A percentile compares a stretch with the other conserved stretches of the same genome.
Conservation (phyloP, 2,888 invertebrate genomes). For the Rhamphomyia laevipes region DNA sequence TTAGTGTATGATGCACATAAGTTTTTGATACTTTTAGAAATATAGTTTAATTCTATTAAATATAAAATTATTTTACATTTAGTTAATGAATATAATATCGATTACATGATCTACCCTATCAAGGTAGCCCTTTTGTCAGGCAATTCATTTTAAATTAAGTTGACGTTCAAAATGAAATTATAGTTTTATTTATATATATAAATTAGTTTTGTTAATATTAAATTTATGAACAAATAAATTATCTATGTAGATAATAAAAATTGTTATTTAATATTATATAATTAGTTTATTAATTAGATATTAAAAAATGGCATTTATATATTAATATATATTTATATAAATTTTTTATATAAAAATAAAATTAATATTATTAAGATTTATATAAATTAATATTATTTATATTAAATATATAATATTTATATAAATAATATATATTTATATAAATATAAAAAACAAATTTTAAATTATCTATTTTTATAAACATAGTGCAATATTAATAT, state of each 20-base stretch:
- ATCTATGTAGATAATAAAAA: neutral
- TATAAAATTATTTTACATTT: conserved; percentile 28
- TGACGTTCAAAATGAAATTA: conserved; percentile 19
- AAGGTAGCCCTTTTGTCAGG: conserved; percentile 50
- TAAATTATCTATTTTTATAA: conserved; percentile 10
- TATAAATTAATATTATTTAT: conserved; percentile 20
- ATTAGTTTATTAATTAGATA: conserved; percentile 12
- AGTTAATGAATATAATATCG: conserved; percentile 19
- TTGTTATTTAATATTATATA: conserved; percentile 16
- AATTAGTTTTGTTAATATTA: neutral
- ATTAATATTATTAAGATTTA: conserved; percentile 21
- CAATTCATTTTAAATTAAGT: conserved; percentile 26
- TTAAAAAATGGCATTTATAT: conserved; percentile 8
- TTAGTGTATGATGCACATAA: conserved; percentile 51
- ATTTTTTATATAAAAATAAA: conserved; percentile 13
- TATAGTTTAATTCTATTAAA: conserved; percentile 52
- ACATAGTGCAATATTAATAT: conserved; percentile 1
- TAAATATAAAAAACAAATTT: conserved; percentile 9
- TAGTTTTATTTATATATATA: neutral
- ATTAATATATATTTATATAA: conserved; percentile 15
- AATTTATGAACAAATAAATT: neutral
- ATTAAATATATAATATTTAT: conserved; percentile 19
- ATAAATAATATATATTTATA: conserved; percentile 3
- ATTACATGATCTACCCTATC: conserved; percentile 47
- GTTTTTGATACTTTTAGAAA: conserved; percentile 48